phyloP scores from a whole-genome alignment of 2,113 vertebrate species.

The Silurus glanis region DNA sequence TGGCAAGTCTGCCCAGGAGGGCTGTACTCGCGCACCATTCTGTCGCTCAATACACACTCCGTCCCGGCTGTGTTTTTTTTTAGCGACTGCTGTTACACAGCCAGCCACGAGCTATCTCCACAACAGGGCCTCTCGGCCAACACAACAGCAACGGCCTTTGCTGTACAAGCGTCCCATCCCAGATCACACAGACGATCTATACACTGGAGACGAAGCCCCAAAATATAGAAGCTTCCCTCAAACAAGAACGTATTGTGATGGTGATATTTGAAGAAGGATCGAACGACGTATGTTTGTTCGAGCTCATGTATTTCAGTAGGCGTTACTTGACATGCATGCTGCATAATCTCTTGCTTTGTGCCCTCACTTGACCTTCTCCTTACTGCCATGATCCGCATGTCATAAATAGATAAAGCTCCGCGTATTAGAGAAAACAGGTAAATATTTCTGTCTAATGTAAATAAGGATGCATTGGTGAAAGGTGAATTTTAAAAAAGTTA shows the following conservation, averaged over 20 bases:
- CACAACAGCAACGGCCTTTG: conserved; percentile 28
- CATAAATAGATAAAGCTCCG: neutral
- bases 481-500: neutral
- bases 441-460: neutral
- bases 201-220: neutral
- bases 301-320: neutral
- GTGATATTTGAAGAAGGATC: neutral
- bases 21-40: conserved; percentile 52
- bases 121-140: conserved; percentile 27
- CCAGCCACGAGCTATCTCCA: conserved; percentile 44
- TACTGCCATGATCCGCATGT: conserved; percentile 29
- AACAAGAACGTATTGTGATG: neutral
- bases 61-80: conserved; percentile 54
- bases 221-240: neutral
- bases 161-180: conserved; percentile 4
- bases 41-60: conserved; percentile 53
- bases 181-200: neutral
- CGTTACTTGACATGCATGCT: neutral
- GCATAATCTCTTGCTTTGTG: conserved; percentile 2
- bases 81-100: conserved; percentile 49
- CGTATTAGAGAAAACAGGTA: neutral
- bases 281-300: neutral
- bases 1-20: conserved; percentile 50
- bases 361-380: conserved; percentile 38
- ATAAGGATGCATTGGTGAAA: too few relatives aligned